Evolutionary conservation across 2,888 invertebrate genomes (phyloP).

Genomic region (Agriopis marginaria): DNA sequence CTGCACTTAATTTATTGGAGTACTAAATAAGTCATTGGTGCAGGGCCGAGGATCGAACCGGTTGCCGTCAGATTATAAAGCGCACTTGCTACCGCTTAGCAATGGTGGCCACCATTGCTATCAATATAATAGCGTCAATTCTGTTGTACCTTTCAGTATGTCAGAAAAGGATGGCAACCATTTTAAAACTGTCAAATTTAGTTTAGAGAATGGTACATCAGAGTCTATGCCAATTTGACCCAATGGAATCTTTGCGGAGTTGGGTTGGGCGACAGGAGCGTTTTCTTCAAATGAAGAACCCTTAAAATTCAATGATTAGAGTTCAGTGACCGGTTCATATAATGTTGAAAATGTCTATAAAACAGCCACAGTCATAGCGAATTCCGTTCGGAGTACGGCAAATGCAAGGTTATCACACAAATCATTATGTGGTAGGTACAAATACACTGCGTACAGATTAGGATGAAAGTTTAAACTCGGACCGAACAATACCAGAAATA

Average conservation of each 20-base stretch:
- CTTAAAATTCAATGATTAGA: not conserved
- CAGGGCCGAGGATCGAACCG: too few species aligned
- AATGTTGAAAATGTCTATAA: not conserved
- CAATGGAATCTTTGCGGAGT: not conserved
- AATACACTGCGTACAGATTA: conserved; percentile 28
- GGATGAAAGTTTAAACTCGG: conserved; percentile 42
- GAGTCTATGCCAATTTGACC: not conserved
- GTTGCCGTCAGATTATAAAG: too few species aligned
- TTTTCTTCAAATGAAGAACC: not conserved
- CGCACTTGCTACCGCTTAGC: too few species aligned
- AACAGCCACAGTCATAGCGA: not conserved
- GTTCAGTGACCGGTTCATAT: not conserved
- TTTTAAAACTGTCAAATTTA: too few species aligned
- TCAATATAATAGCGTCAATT: too few species aligned
- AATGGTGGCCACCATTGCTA: too few species aligned
- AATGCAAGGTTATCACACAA: not conserved
- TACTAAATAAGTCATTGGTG: too few species aligned
- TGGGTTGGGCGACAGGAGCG: not conserved
- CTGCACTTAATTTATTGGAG: too few species aligned
- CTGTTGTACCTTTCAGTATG: too few species aligned
- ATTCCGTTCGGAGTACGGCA: not conserved
- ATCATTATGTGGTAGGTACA: conserved; percentile 8
- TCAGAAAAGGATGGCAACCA: too few species aligned
- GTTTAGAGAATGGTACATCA: too few species aligned
- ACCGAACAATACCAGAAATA: conserved; percentile 47